Evolutionary conservation across 2,888 invertebrate species (phyloP), one percentile per base, ranked within the genome.

Genomic region (Agonopterix heracliana): DNA sequence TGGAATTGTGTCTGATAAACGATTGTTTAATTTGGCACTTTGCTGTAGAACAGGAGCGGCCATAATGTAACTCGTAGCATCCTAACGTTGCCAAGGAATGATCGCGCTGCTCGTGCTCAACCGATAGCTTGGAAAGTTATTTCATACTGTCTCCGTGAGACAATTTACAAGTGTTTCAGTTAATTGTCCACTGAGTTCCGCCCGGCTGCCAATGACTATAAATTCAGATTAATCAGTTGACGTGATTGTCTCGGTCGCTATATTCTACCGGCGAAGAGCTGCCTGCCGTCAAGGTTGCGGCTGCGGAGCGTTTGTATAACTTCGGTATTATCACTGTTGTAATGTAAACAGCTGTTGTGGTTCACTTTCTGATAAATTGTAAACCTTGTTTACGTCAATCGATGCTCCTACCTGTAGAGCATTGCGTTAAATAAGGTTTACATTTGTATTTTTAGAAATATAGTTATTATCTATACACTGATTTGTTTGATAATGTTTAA

Each of bases 181-280:
- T 77, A 75, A 76, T 76, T 74, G 74, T 73, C 64, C 67, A 55
- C 55, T 53, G 67, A 71, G 70, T 71, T 74, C 61, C 66, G 64
- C 65, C 64, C 66, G 60, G 68, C 69, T 78, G 80, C 79, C 79
- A 83, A 82, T 82, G 68, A 66, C 71, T 72, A 78, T 81, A 80
- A 79, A 81, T 79, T 70, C 64, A 64, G 71, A 76, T 78, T 79
- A 78, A 80, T 75, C 71, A 68, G 70, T 62, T 65, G 67, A 54
- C 59, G 59, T 60, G 65, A 64, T 71, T 64, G 66, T 70, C 61
- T 64, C 64, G 58, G 55, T 54, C 62, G 60, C 52, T 56, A 54
- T 57, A 54, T 26, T 26, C 26, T 26, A 26, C 26, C 26, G 26
- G 26, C 26, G 26, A 26, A 26, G 26, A 26, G 53, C 56, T 60